phyloP scores from a whole-genome alignment of 2,888 invertebrate species.

The Nemoura dubitans region DNA sequence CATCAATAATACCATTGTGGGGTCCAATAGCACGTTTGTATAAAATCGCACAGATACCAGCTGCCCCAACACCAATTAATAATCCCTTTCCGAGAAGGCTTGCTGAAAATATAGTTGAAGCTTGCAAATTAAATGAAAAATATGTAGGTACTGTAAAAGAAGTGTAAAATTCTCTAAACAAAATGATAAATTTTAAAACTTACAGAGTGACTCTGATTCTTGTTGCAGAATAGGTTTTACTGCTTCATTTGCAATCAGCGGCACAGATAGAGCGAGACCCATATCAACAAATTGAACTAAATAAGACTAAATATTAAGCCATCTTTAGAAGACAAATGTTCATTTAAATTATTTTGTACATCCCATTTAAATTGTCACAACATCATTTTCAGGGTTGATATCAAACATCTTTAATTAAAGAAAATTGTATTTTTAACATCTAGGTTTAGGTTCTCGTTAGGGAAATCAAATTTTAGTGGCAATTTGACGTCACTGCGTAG shows the following conservation, averaged over 20 bases:
- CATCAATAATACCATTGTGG: not conserved
- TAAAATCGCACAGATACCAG: not conserved
- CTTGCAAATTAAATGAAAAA: not conserved
- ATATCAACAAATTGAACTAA: not conserved
- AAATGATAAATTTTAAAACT: not conserved
- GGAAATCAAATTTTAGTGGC: not conserved
- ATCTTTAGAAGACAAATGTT: no score
- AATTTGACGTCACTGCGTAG: not conserved
- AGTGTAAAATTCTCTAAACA: no score
- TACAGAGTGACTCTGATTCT: not conserved
- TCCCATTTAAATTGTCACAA: no score
- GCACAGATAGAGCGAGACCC: not conserved
- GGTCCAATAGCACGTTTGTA: not conserved
- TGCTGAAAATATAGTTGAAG: conserved; percentile 2
- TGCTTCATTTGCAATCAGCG: not conserved
- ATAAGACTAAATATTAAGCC: not conserved
- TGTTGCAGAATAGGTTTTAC: not conserved
- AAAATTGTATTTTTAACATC: no score
- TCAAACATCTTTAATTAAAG: no score
- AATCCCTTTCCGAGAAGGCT: not conserved
- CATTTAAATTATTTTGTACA: no score
- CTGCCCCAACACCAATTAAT: not conserved
- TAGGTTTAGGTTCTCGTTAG: no score
- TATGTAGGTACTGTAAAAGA: no score
- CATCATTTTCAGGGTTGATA: no score